Base-by-base conservation (phyloP, 2,888 invertebrate species). In the Tinea trinotella region DNA sequence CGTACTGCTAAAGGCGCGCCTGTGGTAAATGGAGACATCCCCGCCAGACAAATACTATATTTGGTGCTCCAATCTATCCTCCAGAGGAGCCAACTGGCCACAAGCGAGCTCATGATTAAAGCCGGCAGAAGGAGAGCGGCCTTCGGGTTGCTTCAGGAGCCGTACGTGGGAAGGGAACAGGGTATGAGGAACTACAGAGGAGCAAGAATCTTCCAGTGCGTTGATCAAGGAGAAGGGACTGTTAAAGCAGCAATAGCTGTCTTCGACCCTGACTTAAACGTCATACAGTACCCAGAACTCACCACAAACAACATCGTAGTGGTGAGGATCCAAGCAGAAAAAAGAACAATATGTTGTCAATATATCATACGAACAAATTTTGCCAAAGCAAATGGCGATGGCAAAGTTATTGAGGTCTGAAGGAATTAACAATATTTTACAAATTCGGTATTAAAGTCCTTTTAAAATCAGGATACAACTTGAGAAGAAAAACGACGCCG, bases 171-270 rank as follows among this genome's bases (percentile, higher is more conserved):
- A n/a, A n/a, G n/a, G n/a, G 34, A 4, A 35, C 4, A 35, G n/a
- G 3, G n/a, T 35, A 46, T 46, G 46, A 46, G 15, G 44, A n/a
- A 19, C 2, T 36, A 48, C 3, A 52, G 6, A 2, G 56, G 56
- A 0, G 48, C 30, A 2, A 30, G 56, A 6, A 36, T 54, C 24
- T 54, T 35, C 48, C 56, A 56, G 54, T 35, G n/a, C 12, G 6
- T 35, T 10, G 24, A 15, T 2, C 10, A 9, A 10, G 52, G 20
- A 15, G 52, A 54, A 12, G 52, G 54, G n/a, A 34, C 52, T 22
- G 54, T 56, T 1, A 56, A 56, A 19, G 56, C 56, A 12, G 56
- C 56, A 0, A 52, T 56, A 2, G 54, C 46, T 0, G 52, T 56
- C 13, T 52, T 56, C 9, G 52, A 56, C 12, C 7, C 9, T 4